These are phyloP conservation scores for Urocynchramus pylzowi DNA, from an alignment of 2,113 vertebrate genomes.

Conservation along the genomic window DNA sequence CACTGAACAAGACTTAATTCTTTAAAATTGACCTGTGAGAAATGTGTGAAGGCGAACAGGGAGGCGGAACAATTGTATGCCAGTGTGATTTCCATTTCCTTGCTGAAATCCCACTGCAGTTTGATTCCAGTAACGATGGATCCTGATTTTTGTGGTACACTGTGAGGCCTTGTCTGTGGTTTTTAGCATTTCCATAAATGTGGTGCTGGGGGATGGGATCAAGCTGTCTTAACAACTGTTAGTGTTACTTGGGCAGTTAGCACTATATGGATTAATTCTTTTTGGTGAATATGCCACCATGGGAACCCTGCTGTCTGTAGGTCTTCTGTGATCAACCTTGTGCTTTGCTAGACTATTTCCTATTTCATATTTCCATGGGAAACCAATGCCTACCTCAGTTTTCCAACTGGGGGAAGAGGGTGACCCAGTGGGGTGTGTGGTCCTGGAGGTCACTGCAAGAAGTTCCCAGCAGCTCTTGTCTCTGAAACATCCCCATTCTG, in stretches of 20 bases:
- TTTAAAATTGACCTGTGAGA: slow-evolving; percentile 48
- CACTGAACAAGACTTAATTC: slow-evolving; percentile 53
- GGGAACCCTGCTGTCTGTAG: not conserved
- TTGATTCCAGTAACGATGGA: not conserved
- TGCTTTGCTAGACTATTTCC: not conserved
- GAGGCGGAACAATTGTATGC: slow-evolving; percentile 27
- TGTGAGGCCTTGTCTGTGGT: not conserved
- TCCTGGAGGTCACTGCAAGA: not conserved
- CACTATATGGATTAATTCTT: not conserved
- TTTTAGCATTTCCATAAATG: not conserved
- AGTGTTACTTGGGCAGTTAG: not conserved
- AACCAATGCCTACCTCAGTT: not conserved
- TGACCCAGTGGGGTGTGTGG: fast-evolving
- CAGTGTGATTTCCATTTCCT: slow-evolving; percentile 5
- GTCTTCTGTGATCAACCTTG: not conserved
- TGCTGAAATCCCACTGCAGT: not conserved
- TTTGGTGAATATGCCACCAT: fast-evolving
- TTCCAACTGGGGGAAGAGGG: not conserved
- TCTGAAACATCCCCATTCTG: not conserved
- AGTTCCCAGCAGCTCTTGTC: not conserved
- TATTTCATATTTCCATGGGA: not conserved
- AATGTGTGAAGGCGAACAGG: slow-evolving; percentile 45
- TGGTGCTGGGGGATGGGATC: not conserved
- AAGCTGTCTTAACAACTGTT: not conserved
- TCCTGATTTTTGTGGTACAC: not conserved